These are phyloP conservation scores for Pammene aurita DNA, from an alignment of 2,888 invertebrate genomes.

Conservation along the genomic window DNA sequence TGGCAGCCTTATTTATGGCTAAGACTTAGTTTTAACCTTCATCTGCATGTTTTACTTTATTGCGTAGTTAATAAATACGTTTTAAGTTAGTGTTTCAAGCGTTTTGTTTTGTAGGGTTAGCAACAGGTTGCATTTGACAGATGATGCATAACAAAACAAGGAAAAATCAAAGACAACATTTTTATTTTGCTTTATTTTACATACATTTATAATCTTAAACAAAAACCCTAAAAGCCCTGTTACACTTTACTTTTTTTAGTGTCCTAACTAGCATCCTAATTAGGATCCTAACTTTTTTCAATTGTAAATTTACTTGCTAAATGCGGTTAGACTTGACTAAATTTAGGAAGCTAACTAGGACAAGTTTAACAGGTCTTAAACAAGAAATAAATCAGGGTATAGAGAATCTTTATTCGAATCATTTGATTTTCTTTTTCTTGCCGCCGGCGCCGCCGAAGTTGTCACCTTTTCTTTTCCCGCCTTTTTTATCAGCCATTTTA, in stretches of 20 bases:
- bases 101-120: constrained; percentile 16
- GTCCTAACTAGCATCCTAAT: no score
- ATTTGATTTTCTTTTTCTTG: constrained; percentile 68
- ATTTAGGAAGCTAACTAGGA: no score
- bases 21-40: constrained; percentile 1
- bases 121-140: constrained; percentile 33
- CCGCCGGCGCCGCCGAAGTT: constrained; percentile 59
- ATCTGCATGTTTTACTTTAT: constrained; percentile 3
- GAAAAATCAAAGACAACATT: constrained; percentile 29
- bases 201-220: neutral
- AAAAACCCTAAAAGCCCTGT: no score
- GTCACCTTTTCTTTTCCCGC: constrained; percentile 61
- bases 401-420: constrained; percentile 44
- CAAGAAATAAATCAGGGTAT: constrained; percentile 1
- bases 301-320: no score
- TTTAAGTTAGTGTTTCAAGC: neutral
- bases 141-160: constrained; percentile 18
- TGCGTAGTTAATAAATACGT: constrained; percentile 4
- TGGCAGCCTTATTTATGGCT: constrained; percentile 15
- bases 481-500: constrained; percentile 56
- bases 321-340: no score
- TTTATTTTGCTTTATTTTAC: constrained; percentile 19
- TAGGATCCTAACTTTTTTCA: no score
- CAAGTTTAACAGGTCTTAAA: no score
- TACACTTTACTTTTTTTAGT: no score